Percentiles rank a stretch among this genome's conserved stretches.
Conservation (phyloP, 2,797 vertebrate genomes). For the Anguilla megastoma region DNA sequence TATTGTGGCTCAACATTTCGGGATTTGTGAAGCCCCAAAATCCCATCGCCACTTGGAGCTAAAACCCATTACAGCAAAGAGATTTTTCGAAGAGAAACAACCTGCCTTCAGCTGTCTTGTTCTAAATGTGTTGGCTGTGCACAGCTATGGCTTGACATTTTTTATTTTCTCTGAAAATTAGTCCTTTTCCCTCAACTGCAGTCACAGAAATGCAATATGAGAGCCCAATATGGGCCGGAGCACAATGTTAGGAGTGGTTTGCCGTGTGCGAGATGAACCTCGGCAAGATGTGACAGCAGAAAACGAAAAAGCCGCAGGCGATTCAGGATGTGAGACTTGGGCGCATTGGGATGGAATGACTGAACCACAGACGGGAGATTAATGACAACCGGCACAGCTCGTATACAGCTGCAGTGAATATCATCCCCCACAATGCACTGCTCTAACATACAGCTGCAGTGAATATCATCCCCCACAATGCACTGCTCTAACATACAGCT, state of each 20-base stretch:
- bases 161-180: background rate
- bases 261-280: background rate
- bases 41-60: background rate
- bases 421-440: background rate
- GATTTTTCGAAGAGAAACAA: background rate
- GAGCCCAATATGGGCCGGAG: background rate
- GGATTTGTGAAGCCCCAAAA: background rate
- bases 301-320: background rate
- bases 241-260: background rate
- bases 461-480: background rate
- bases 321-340: background rate
- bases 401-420: background rate
- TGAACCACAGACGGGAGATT: too few species aligned
- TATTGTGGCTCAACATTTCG: background rate
- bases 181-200: too few species aligned
- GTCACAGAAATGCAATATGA: slow-evolving; percentile 17
- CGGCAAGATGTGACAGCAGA: background rate
- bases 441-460: background rate
- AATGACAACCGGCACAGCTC: background rate
- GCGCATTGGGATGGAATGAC: background rate
- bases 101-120: background rate
- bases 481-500: background rate
- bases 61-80: background rate
- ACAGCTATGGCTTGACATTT: background rate
- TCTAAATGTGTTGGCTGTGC: background rate